Conservation (phyloP, 2,113 vertebrate species). For the Scolopax mira region DNA sequence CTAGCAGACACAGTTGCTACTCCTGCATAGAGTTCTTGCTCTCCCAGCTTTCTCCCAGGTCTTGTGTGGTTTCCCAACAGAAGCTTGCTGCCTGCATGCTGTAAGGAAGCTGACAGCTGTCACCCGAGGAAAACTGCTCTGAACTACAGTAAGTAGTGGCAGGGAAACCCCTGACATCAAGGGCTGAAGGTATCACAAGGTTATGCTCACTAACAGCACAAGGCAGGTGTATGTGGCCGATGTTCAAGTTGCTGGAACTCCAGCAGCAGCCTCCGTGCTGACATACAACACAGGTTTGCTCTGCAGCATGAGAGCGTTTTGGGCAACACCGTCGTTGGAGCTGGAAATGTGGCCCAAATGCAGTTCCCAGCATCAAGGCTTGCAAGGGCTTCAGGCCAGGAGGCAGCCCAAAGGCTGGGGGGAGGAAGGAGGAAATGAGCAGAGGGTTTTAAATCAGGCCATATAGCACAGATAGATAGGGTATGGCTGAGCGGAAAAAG, state of each 20-base stretch:
- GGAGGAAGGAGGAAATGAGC: neutral
- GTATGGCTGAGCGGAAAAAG: neutral
- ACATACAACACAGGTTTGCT: neutral
- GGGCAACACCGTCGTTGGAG: rapidly evolving
- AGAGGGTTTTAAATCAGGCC: neutral
- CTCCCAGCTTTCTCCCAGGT: neutral
- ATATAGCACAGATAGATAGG: neutral
- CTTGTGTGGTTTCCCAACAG: neutral
- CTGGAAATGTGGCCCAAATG: neutral
- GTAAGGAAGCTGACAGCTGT: neutral
- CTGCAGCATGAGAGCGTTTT: neutral
- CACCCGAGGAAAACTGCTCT: neutral
- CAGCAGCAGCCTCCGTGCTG: neutral
- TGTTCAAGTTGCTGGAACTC: rapidly evolving
- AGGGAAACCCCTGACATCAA: neutral
- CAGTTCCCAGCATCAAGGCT: neutral
- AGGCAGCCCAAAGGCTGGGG: neutral
- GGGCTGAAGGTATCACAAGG: neutral
- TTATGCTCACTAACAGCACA: rapidly evolving
- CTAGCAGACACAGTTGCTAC: neutral
- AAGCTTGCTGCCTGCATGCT: neutral
- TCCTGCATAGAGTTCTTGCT: neutral
- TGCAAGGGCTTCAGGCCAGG: neutral
- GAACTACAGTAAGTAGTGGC: neutral
- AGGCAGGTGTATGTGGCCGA: neutral